phyloP scores from a whole-genome alignment of 2,797 vertebrate species.

The Eulemur rubriventer region DNA sequence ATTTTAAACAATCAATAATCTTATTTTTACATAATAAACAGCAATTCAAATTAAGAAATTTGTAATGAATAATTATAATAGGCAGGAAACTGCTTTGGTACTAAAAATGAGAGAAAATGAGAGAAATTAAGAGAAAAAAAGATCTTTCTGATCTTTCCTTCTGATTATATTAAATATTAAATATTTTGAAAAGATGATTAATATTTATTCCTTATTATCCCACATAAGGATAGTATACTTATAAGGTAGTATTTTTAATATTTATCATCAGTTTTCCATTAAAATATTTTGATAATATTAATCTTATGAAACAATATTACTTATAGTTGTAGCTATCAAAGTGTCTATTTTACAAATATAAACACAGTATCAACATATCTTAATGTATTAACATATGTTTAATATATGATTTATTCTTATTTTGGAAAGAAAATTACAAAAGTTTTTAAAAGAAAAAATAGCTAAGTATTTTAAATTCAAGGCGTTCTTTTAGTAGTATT shows the following conservation, averaged over 20 bases:
- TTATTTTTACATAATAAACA: background rate
- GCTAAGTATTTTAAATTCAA: background rate
- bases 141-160: background rate
- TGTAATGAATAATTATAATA: background rate
- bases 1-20: slow-evolving; percentile 25
- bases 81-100: background rate
- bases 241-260: background rate
- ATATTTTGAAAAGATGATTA: background rate
- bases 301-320: background rate
- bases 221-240: background rate
- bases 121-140: background rate
- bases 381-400: background rate
- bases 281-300: background rate
- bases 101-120: background rate
- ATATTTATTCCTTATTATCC: background rate
- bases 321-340: background rate
- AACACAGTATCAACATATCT: background rate
- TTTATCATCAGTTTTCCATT: slow-evolving; percentile 1
- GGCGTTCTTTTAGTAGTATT: background rate
- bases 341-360: background rate
- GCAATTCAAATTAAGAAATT: background rate
- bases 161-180: background rate
- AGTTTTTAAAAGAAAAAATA: background rate
- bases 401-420: background rate
- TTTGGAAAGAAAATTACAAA: background rate